A percentile compares a stretch with the other conserved stretches of the same genome.
phyloP scores from a whole-genome alignment of 2,113 vertebrate genomes.

The Rostratula benghalensis region DNA sequence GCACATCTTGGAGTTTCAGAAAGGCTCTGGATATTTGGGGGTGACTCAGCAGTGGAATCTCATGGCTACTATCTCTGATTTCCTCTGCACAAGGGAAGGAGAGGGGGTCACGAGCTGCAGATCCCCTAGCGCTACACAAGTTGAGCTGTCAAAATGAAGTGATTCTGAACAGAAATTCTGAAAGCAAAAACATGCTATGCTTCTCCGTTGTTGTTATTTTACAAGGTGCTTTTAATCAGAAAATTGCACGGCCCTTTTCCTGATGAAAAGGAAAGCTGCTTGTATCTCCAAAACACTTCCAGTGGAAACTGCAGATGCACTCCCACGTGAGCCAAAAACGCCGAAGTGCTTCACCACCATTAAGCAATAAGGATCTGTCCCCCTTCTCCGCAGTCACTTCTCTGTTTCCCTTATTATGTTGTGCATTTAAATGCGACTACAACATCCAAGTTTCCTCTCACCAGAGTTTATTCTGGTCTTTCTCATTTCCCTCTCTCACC shows the following conservation, averaged over 20 bases:
- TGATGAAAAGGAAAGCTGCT: background rate
- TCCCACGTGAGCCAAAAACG: background rate
- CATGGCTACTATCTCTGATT: background rate
- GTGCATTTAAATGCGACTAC: background rate
- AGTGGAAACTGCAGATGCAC: background rate
- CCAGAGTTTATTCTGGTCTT: background rate
- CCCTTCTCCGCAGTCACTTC: background rate
- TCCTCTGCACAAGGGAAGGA: background rate
- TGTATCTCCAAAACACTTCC: background rate
- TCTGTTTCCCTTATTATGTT: background rate
- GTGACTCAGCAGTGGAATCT: background rate
- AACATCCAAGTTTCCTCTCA: background rate
- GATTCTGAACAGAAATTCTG: background rate
- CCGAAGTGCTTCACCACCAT: background rate
- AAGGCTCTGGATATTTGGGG: background rate
- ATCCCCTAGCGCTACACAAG: background rate
- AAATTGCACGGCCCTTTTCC: background rate
- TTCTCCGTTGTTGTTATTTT: background rate
- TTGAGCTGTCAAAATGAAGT: background rate
- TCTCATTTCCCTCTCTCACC: background rate
- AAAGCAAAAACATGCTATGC: background rate
- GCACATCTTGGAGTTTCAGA: background rate
- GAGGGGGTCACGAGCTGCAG: rapidly evolving
- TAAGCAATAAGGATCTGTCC: background rate
- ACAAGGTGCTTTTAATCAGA: background rate